Base-by-base conservation (phyloP, 2,888 invertebrate species). In the Pyrrhosoma nymphula region DNA sequence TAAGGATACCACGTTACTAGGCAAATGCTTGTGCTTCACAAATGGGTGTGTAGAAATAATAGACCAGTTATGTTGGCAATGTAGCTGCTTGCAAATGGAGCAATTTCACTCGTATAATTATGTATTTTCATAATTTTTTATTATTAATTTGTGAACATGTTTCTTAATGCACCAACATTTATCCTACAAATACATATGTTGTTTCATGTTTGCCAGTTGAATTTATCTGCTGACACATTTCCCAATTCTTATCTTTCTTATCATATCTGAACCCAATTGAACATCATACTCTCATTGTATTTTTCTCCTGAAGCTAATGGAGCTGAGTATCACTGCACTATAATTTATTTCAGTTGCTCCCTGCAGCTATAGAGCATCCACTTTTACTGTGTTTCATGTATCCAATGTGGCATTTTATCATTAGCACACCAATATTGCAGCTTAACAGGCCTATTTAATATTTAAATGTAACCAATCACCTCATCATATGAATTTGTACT, bases 31-130 rank as follows among this genome's bases (percentile, higher is more conserved):
- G 69, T 69, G 93, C 93, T 93, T 93, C 47, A 39, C 69, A 69
- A 69, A 60, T 93, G 93, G 93, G 93, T 93, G 93, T 93, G 60
- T 93, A 91, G 91, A 35, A 23, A 63, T n/a, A 20, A 91, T 60
- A 60, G 91, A 91, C 35, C 12, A 91, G 30, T 60, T 60, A 30
- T 47, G 47, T 69, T 39, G 39, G 23, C 63, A 69, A 23, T 93
- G 93, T 93, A 93, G 93, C 93, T 93, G 93, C 93, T 93, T 93
- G 93, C 93, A 69, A 93, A 69, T 93, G 93, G 47, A 93, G 93
- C 60, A 39, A 23, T 91, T 91, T 91, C 30, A 60, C 93, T 93
- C 47, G 69, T 69, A 23, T 93, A 2, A 63, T 93, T 69, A 26
- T 63, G 35, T 69, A 69, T 47, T 63, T 93, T 26, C 16, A 93